These are phyloP conservation scores for Narcine bancroftii DNA, from an alignment of 2,113 vertebrate species.

Conservation along the genomic window DNA sequence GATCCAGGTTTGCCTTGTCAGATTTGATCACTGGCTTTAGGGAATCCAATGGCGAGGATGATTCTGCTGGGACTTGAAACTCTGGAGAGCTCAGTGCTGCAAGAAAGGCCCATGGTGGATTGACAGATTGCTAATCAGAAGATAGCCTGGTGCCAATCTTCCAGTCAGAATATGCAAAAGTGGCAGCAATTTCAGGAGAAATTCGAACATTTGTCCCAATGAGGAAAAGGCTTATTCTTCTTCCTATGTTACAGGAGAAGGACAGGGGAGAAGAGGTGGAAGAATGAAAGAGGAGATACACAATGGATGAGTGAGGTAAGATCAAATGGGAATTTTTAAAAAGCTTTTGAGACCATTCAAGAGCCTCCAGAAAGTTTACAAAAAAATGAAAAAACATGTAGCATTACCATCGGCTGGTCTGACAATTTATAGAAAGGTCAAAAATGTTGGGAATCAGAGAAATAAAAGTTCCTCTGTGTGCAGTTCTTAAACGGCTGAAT, in stretches of 20 bases:
- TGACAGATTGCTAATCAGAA: too few relatives aligned
- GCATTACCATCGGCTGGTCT: not conserved
- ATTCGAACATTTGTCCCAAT: too few relatives aligned
- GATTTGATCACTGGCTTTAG: too few relatives aligned
- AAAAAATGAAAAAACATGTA: not conserved
- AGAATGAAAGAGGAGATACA: too few relatives aligned
- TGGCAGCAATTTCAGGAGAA: too few relatives aligned
- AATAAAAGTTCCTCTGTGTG: not conserved
- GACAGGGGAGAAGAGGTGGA: not conserved
- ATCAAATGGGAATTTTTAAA: not conserved
- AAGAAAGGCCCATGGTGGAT: too few relatives aligned
- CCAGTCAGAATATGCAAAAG: too few relatives aligned
- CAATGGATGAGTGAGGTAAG: not conserved
- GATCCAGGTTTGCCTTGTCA: too few relatives aligned
- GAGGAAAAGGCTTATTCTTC: not conserved
- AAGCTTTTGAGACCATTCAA: not conserved
- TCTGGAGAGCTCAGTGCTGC: too few relatives aligned
- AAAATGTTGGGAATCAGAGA: not conserved
- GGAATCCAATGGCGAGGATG: too few relatives aligned
- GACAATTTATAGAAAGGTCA: not conserved
- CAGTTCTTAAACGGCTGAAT: not conserved
- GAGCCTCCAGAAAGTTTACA: not conserved
- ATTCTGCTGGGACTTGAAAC: too few relatives aligned
- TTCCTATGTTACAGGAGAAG: not conserved
- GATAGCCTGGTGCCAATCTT: too few relatives aligned